Evolutionary conservation across 2,113 vertebrate genomes (phyloP).

Genomic region (Xerus inauris): DNA sequence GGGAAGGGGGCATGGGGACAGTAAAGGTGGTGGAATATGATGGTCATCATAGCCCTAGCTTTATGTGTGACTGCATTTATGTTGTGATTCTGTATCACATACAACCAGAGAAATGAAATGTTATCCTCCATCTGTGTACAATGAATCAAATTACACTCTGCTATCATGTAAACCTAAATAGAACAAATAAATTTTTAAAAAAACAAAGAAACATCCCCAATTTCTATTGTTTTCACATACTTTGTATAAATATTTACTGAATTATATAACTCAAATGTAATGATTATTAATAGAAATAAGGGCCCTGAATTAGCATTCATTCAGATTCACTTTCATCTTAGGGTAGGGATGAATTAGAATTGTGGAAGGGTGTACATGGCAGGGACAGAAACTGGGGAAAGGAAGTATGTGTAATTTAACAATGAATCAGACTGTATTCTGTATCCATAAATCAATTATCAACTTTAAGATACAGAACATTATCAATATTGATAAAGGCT

Average conservation of each 20-base stretch:
- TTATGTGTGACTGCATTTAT: too few species aligned
- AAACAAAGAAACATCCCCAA: background rate
- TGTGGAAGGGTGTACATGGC: background rate
- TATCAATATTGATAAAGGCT: background rate
- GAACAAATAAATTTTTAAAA: too few species aligned
- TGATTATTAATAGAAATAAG: background rate
- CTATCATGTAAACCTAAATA: too few species aligned
- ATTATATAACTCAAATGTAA: background rate
- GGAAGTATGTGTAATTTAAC: background rate
- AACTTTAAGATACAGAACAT: background rate
- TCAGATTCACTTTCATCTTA: constrained; percentile 20
- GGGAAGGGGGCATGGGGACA: too few species aligned
- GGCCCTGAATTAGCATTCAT: background rate
- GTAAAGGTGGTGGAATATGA: too few species aligned
- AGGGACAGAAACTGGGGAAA: background rate
- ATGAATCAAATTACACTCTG: too few species aligned
- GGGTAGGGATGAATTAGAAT: background rate
- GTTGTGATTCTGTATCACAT: too few species aligned
- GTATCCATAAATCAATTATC: background rate
- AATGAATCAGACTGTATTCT: background rate
- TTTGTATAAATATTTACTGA: constrained; percentile 6
- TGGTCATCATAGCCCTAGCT: too few species aligned
- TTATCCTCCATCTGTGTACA: too few species aligned
- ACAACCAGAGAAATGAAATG: too few species aligned
- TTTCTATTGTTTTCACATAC: background rate